Evolutionary conservation across 1,140 invertebrate species (phyloP).

Genomic region (Saccostrea echinata): DNA sequence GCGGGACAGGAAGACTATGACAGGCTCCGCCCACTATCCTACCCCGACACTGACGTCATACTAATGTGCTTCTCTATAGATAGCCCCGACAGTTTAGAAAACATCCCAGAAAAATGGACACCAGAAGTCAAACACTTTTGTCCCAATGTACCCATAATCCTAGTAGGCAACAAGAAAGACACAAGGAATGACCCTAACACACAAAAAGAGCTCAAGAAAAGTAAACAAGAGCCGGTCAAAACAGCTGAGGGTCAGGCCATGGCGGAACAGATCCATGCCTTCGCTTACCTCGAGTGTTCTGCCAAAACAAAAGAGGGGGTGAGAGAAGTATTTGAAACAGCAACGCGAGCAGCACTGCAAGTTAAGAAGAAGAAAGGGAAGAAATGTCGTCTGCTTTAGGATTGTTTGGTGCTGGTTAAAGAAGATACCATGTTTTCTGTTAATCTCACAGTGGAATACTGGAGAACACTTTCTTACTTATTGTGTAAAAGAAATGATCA

Average conservation of each 20-base stretch:
- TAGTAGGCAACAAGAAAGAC: slow-evolving; percentile 81
- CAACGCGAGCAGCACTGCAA: slow-evolving; percentile 98
- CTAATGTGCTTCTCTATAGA: slow-evolving; percentile 79
- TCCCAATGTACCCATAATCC: slow-evolving; percentile 80
- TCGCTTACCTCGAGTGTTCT: slow-evolving; percentile 99
- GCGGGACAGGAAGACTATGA: slow-evolving; percentile 99
- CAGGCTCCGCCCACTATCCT: slow-evolving; percentile 94
- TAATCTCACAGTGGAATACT: slow-evolving; percentile 8
- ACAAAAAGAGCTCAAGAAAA: slow-evolving; percentile 97
- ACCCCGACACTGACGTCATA: slow-evolving; percentile 94
- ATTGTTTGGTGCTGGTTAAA: neutral
- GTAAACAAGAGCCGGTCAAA: slow-evolving; percentile 99
- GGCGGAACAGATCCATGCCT: slow-evolving; percentile 99
- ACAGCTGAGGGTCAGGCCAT: slow-evolving; percentile 97
- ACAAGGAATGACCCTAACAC: slow-evolving; percentile 98
- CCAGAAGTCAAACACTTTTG: slow-evolving; percentile 81
- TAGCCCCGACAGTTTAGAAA: slow-evolving; percentile 76
- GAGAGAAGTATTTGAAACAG: slow-evolving; percentile 99
- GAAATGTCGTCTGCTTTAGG: slow-evolving; percentile 36
- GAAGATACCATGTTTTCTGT: neutral
- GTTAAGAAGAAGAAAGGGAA: slow-evolving; percentile 82
- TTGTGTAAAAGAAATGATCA: neutral
- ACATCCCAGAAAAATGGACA: slow-evolving; percentile 79
- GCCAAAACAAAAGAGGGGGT: slow-evolving; percentile 99
- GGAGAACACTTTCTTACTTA: neutral